A percentile compares a stretch with the other conserved stretches of the same genome.
Conservation (phyloP, 1,140 invertebrate species). For the Drosophila cardini region DNA sequence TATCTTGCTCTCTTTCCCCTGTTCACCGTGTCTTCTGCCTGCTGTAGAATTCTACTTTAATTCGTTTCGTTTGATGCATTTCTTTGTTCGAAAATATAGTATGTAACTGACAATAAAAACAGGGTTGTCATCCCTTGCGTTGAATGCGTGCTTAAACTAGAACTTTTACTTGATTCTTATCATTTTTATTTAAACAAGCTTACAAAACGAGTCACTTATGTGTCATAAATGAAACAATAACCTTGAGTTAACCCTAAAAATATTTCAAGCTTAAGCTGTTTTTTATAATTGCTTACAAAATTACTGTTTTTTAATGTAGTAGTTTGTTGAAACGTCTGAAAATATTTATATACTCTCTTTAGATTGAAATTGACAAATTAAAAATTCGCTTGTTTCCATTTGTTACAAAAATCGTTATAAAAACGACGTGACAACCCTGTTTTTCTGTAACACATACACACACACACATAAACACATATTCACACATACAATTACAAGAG, state of each 20-base stretch:
- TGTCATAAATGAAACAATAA: neutral
- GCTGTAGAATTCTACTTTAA: constrained; percentile 19
- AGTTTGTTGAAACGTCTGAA: too few relatives aligned
- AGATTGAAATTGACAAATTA: neutral
- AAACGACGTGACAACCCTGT: constrained; percentile 12
- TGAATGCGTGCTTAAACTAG: neutral
- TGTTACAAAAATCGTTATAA: neutral
- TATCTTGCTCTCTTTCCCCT: neutral
- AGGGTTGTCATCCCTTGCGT: neutral
- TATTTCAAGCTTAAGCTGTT: neutral
- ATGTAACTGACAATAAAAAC: neutral
- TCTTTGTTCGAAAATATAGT: constrained; percentile 12
- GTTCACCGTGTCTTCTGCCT: constrained; percentile 17
- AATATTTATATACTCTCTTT: too few relatives aligned
- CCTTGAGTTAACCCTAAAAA: neutral
- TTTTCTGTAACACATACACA: neutral
- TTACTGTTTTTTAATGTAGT: neutral
- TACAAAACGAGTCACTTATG: neutral
- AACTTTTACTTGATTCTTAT: constrained; percentile 1
- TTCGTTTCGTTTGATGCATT: constrained; percentile 8
- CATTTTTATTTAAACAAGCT: neutral
- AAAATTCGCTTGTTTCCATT: neutral
- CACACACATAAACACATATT: constrained; percentile 7
- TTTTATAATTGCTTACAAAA: neutral
- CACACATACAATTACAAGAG: constrained; percentile 14